Base-by-base conservation (phyloP, 2,797 vertebrate genomes). In the Notolepis coatsorum region DNA sequence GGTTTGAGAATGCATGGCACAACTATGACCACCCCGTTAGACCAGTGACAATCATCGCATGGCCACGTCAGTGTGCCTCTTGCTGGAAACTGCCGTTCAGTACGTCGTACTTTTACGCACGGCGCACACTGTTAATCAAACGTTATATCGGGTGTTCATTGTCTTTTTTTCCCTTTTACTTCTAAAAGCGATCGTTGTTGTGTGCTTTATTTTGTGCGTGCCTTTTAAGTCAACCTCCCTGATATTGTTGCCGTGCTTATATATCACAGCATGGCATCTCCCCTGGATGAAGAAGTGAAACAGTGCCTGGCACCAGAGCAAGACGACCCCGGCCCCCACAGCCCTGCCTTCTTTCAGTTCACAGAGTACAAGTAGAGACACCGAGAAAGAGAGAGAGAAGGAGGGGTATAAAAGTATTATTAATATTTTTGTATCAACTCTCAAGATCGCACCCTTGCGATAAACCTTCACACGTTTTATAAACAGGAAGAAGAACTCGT, bases 401-500 rank as follows among this genome's bases (percentile, higher is more conserved):
- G 65, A 37, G 17, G 43, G 65, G 61, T 50, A 75, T 77, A n/a
- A 65, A 83, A 75, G 67, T 75, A 73, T 80, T 79, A 81, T 84
- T 82, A 72, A 79, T 79, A 49, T 58, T 65, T 70, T 59, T 21
- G n/a, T 85, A 88, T 88, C 80, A 77, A 65, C 71, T 76, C 31
- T 57, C 61, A 73, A 81, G 73, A 90, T 89, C 86, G 63, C 62
- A 80, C 73, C 60, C 41, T 53, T 70, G 77, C 60, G 80, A 89
- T 89, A 87, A 86, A 87, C 55, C 68, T 77, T 72, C 77, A 75
- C 81, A 80, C 67, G 64, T 81, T 80, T 76, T 81, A 69, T 84
- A 88, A 87, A 90, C 90, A 89, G 84, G 84, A 89, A 89, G 84
- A 89, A 89, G 75, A 80, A 69, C 69, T 84, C 73, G 79, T 84